Evolutionary conservation across 2,113 vertebrate genomes (phyloP).

Genomic region (Tichodroma muraria): DNA sequence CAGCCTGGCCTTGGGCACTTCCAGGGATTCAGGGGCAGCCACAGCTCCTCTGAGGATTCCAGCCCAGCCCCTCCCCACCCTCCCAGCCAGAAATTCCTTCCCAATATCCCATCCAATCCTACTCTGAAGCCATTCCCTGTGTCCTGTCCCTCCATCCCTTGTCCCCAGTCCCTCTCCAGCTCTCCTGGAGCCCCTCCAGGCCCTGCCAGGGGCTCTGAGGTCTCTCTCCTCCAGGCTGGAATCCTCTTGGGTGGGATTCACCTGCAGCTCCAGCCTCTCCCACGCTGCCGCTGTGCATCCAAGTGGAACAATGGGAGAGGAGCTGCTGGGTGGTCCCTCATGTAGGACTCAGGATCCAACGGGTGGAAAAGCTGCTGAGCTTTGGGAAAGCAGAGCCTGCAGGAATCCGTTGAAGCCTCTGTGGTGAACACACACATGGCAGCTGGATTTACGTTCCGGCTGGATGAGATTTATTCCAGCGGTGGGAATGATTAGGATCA

Average conservation of each 20-base stretch:
- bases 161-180: background rate
- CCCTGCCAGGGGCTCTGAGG: accelerated
- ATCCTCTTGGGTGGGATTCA: background rate
- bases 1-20: accelerated
- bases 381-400: background rate
- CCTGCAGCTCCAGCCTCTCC: background rate
- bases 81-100: background rate
- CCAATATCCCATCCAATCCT: background rate
- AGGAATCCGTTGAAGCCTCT: background rate
- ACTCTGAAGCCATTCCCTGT: background rate
- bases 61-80: background rate
- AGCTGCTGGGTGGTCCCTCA: conserved; percentile 12
- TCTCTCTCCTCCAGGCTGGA: background rate
- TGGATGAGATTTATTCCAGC: background rate
- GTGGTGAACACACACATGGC: background rate
- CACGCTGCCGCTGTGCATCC: accelerated
- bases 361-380: background rate
- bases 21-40: background rate
- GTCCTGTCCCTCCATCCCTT: background rate
- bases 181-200: background rate
- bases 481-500: background rate
- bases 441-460: background rate
- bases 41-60: background rate
- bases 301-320: background rate
- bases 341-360: background rate